Evolutionary conservation across 2,113 vertebrate species (phyloP).

Genomic region (Gymnorhina tibicen): DNA sequence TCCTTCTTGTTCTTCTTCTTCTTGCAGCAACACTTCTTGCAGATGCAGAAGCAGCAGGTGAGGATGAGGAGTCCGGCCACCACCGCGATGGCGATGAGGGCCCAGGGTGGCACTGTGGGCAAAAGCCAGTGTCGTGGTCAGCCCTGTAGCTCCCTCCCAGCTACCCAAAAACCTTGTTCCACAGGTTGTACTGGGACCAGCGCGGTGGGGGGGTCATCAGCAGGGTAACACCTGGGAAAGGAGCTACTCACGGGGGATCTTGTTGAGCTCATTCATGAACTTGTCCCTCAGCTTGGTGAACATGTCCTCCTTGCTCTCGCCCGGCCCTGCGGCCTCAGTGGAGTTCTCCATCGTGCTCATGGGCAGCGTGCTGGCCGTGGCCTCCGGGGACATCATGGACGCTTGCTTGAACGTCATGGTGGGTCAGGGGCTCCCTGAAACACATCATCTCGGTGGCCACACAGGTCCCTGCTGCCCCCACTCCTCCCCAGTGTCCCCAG

Average conservation of each 20-base stretch:
- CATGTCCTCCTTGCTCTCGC: constrained; percentile 80
- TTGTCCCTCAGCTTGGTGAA: constrained; percentile 88
- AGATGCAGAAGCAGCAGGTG: constrained; percentile 97
- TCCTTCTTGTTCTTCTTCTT: constrained; percentile 99
- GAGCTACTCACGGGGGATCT: constrained; percentile 87
- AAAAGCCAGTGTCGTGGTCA: background rate
- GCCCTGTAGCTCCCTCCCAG: background rate
- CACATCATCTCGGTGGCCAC: accelerated
- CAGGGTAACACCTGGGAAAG: background rate
- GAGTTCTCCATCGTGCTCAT: constrained; percentile 78
- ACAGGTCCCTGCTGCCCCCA: background rate
- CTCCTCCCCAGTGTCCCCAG: background rate
- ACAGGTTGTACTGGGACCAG: background rate
- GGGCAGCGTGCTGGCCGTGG: constrained; percentile 69
- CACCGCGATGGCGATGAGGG: constrained; percentile 90
- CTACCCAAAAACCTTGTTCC: background rate
- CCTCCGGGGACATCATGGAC: constrained; percentile 82
- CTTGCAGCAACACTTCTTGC: constrained; percentile 98
- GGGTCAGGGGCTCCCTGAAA: constrained; percentile 26
- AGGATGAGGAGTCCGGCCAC: constrained; percentile 90
- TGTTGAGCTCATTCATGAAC: constrained; percentile 92
- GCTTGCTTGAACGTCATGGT: constrained; percentile 83
- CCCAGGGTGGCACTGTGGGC: constrained; percentile 89
- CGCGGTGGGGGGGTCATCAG: accelerated
- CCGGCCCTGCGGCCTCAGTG: constrained; percentile 71